A percentile compares a stretch with the other conserved stretches of the same genome.
Conservation (phyloP, 2,888 invertebrate species). For the Phalera bucephala region DNA sequence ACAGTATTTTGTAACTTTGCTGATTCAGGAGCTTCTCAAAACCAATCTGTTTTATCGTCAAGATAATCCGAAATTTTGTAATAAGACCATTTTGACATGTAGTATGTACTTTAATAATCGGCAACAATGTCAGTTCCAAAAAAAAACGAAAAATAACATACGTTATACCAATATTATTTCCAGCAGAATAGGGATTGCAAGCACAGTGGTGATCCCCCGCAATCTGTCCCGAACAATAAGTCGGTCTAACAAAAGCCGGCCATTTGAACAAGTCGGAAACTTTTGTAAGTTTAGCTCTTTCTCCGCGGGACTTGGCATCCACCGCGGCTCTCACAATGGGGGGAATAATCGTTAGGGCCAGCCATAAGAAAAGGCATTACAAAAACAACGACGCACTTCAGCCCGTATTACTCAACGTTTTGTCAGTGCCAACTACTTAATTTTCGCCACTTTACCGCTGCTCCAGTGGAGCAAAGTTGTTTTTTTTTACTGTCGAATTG, state of each 20-base stretch:
- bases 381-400: constrained; percentile 76
- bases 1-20: too few relatives aligned
- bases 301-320: constrained; percentile 74
- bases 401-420: constrained; percentile 68
- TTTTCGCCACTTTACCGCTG: constrained; percentile 22
- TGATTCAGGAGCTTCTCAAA: too few relatives aligned
- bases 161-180: constrained; percentile 25
- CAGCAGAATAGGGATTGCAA: constrained; percentile 33
- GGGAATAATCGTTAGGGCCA: constrained; percentile 78
- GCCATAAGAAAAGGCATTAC: constrained; percentile 77
- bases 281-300: constrained; percentile 81
- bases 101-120: too few relatives aligned
- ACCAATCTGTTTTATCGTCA: too few relatives aligned
- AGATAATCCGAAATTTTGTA: too few relatives aligned
- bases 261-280: constrained; percentile 81
- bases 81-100: too few relatives aligned
- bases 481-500: neutral
- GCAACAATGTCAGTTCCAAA: too few relatives aligned
- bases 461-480: neutral
- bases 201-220: constrained; percentile 69
- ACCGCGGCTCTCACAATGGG: constrained; percentile 70
- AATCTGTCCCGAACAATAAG: constrained; percentile 83
- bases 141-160: neutral
- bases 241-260: constrained; percentile 80
- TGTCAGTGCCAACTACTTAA: constrained; percentile 66